These are phyloP conservation scores for Neelides folsomi DNA, from an alignment of 2,888 invertebrate species.

Conservation along the genomic window DNA sequence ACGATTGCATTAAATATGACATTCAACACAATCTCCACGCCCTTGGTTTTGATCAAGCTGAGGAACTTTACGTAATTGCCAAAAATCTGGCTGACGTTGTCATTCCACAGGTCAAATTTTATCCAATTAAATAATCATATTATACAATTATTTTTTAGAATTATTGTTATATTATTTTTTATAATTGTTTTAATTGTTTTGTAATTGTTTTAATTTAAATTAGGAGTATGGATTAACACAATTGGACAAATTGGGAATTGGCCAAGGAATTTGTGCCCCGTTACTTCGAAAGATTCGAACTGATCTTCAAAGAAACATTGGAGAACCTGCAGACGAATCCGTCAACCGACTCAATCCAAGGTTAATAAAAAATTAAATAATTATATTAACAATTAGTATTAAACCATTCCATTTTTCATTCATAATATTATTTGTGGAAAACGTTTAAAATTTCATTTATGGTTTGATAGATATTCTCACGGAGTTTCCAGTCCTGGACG, in stretches of 20 bases:
- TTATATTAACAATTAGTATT: not conserved
- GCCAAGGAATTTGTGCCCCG: conserved; percentile 94
- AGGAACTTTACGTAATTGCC: conserved; percentile 84
- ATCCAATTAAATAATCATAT: not conserved
- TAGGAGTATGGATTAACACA: conserved; percentile 92
- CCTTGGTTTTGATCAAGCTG: conserved; percentile 78
- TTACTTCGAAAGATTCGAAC: conserved; percentile 86
- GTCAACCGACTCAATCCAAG: conserved; percentile 92
- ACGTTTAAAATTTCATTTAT: not conserved
- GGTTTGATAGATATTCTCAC: conserved; percentile 65
- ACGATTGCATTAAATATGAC: conserved; percentile 98
- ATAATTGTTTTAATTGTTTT: too few relatives aligned
- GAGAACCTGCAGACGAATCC: conserved; percentile 78
- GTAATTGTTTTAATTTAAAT: too few relatives aligned
- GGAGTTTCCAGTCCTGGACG: conserved; percentile 96
- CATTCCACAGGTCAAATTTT: conserved; percentile 68
- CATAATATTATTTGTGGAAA: too few relatives aligned
- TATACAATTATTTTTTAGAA: too few relatives aligned
- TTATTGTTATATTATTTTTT: too few relatives aligned
- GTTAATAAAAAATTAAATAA: conserved; percentile 37
- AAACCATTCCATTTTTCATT: too few relatives aligned
- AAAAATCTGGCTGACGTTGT: conserved; percentile 97
- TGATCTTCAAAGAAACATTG: conserved; percentile 85
- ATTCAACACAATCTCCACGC: conserved; percentile 95
- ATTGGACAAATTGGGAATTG: conserved; percentile 90